Evolutionary conservation across 2,888 invertebrate genomes (phyloP).

Genomic region (Julus scandinavius): DNA sequence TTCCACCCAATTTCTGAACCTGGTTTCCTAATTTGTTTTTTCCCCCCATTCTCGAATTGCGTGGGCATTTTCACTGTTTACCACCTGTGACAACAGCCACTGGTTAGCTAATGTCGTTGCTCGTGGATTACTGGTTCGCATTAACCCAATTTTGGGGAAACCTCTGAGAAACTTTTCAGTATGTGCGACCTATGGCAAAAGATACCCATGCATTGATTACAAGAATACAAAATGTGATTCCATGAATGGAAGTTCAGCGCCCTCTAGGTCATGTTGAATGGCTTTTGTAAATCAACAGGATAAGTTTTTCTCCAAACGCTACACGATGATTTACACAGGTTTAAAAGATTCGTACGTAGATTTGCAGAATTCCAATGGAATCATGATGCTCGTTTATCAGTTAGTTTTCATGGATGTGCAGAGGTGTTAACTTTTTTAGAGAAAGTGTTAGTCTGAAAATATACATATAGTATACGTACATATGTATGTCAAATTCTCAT

Average conservation of each 20-base stretch:
- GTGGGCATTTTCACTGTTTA: slow-evolving; percentile 7
- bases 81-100: slow-evolving; percentile 16
- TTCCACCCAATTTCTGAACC: not conserved
- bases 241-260: slow-evolving; percentile 12
- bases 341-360: not conserved
- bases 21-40: slow-evolving; percentile 24
- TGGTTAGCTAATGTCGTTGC: slow-evolving; percentile 12
- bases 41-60: not conserved
- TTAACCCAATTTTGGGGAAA: slow-evolving; percentile 16
- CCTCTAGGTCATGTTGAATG: not conserved
- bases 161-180: not conserved
- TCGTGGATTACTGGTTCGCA: slow-evolving; percentile 29
- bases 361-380: not conserved
- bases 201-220: not conserved
- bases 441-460: too few species aligned
- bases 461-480: too few species aligned
- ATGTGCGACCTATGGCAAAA: slow-evolving; percentile 31
- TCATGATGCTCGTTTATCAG: too few species aligned
- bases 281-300: not conserved
- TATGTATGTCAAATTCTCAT: too few species aligned
- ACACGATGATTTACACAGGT: not conserved
- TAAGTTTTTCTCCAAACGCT: not conserved
- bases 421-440: too few species aligned
- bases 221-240: not conserved
- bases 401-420: too few species aligned